Evolutionary conservation across 92 coral and sea anemone species (phyloP).

Genomic region (Pocillopora meandrina): DNA sequence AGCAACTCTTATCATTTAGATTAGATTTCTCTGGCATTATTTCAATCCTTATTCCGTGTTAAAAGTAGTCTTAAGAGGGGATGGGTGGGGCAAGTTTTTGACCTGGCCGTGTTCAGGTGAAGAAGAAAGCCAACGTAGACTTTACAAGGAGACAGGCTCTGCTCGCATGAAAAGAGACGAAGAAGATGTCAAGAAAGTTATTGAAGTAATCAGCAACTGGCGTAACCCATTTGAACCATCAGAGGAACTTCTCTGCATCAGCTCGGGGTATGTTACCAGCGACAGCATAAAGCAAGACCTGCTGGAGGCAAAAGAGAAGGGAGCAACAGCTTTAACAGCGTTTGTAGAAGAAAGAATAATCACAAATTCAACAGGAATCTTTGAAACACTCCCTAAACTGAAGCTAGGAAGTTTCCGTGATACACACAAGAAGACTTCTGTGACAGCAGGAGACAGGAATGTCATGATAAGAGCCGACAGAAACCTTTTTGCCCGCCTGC

Average conservation of each 20-base stretch:
- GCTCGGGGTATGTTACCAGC: constrained; percentile 56
- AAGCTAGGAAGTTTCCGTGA: constrained; percentile 45
- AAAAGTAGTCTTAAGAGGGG: too few species aligned
- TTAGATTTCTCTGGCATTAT: too few species aligned
- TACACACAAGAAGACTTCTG: too few species aligned
- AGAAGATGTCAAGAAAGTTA: constrained; percentile 61
- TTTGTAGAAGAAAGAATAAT: constrained; percentile 35
- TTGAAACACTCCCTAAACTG: constrained; percentile 51
- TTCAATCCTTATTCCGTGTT: too few species aligned
- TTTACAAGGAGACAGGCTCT: constrained; percentile 59
- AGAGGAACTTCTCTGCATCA: constrained; percentile 55
- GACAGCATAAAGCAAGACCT: constrained; percentile 61
- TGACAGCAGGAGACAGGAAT: constrained; percentile 40
- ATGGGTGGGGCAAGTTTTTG: too few species aligned
- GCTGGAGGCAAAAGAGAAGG: constrained; percentile 48
- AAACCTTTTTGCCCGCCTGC: constrained; percentile 64
- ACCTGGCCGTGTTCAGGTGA: neutral
- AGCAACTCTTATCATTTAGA: too few species aligned
- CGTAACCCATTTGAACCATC: constrained; percentile 45
- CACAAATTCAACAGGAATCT: constrained; percentile 48
- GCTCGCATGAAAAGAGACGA: constrained; percentile 62
- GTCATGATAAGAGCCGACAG: constrained; percentile 54
- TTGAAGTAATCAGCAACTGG: constrained; percentile 65
- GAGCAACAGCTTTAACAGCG: constrained; percentile 33
- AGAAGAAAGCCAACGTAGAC: constrained; percentile 23